phyloP scores from a whole-genome alignment of 2,797 vertebrate genomes.

The Fringilla coelebs region DNA sequence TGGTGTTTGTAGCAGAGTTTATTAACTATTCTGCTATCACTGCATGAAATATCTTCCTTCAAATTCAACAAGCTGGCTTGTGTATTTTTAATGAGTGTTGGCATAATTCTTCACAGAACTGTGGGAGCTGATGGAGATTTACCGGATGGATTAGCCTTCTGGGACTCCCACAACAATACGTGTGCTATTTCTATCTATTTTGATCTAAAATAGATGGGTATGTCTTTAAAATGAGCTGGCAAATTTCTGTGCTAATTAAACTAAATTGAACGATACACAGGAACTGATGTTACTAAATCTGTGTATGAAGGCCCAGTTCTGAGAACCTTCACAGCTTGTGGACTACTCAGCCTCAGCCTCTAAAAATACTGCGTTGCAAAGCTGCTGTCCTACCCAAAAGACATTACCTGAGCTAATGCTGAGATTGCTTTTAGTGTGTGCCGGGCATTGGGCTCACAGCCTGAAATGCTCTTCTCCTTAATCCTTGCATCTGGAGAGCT shows the following conservation, averaged over 20 bases:
- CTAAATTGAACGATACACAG: background rate
- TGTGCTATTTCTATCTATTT: constrained; percentile 24
- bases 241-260: constrained; percentile 14
- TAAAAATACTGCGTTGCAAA: background rate
- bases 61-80: background rate
- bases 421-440: background rate
- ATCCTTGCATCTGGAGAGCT: background rate
- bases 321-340: background rate
- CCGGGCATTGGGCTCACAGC: background rate
- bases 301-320: background rate
- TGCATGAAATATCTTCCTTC: constrained; percentile 10
- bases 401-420: background rate
- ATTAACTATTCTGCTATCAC: constrained; percentile 6
- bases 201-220: constrained; percentile 6
- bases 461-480: background rate
- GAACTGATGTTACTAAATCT: background rate
- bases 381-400: background rate
- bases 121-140: background rate
- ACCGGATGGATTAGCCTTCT: constrained; percentile 8
- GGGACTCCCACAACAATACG: constrained; percentile 19
- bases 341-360: background rate
- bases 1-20: background rate
- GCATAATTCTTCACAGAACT: background rate
- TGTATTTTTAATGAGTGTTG: constrained; percentile 45
- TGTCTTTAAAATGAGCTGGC: constrained; percentile 10